Evolutionary conservation across 2,888 invertebrate genomes (phyloP), one percentile per base, ranked within the genome.

Genomic region (Zygogramma bicolorata): DNA sequence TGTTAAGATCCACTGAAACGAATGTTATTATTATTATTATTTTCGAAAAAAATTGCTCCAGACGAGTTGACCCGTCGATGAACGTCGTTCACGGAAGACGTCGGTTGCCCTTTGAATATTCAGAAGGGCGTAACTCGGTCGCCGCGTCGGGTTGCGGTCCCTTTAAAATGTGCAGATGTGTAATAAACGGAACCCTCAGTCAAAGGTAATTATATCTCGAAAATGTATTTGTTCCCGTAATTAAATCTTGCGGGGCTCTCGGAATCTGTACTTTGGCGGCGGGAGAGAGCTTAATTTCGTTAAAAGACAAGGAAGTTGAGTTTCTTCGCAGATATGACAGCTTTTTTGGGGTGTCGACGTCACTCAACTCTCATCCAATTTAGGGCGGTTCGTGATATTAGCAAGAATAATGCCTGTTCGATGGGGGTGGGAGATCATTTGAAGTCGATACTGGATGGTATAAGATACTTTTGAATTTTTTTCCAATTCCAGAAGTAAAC

Each of bases 121-220:
- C 62, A 34, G 71, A 58, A 67, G 67, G 67, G 71, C 71, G 65
- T 67, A 25, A 46, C 67, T 34, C 20, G 22, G n/a, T n/a, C n/a
- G n/a, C n/a, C n/a, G 38, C 13, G 38, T 5, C 49, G 75, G 70
- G 68, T 66, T 73, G 72, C 75, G 75, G 76, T 68, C 72, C 68
- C 76, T 76, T 73, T 75, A 67, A 74, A 76, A 73, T 71, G 68
- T 73, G 74, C 76, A 76, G 73, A 76, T 76, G 75, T 73, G 71
- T 76, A 73, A 75, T 75, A 76, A 76, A 76, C 73, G 75, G 67
- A 59, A 57, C 71, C 63, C 59, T 70, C 65, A 75, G 68, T 71
- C 66, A 69, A 73, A 40, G 71, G 68, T 74, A 68, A 75, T 74
- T 73, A 74, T 73, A 73, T 71, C 75, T 69, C 38, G 49, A 68